A percentile compares a stretch with the other conserved stretches of the same genome.
Evolutionary conservation across 2,113 vertebrate species (phyloP).

Genomic region (Myodes glareolus): DNA sequence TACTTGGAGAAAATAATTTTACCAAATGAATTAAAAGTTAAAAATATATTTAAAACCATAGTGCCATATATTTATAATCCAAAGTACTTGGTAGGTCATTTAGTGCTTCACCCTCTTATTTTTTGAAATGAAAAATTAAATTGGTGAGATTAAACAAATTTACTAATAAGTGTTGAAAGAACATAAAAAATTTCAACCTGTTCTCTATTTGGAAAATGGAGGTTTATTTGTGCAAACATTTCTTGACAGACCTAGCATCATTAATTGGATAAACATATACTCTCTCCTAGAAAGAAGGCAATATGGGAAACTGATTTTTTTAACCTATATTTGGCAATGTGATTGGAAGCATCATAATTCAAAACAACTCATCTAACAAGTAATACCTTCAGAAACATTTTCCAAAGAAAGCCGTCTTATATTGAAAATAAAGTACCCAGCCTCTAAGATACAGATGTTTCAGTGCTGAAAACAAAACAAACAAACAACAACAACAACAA

Average conservation of each 20-base stretch:
- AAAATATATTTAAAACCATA: background rate
- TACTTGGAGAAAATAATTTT: background rate
- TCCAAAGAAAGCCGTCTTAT: background rate
- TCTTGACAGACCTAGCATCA: background rate
- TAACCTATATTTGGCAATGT: slow-evolving; percentile 7
- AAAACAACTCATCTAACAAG: background rate
- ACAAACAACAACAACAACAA: no score
- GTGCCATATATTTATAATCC: background rate
- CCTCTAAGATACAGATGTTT: background rate
- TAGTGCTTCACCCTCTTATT: background rate
- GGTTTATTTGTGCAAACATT: background rate
- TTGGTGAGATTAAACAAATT: background rate
- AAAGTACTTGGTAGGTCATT: background rate
- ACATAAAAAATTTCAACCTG: background rate
- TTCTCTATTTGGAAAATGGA: background rate
- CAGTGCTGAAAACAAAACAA: background rate
- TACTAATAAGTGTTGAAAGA: background rate
- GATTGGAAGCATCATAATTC: background rate
- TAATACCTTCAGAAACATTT: background rate
- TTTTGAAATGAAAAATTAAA: background rate
- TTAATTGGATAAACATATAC: background rate
- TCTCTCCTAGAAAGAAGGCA: background rate
- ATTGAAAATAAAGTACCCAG: background rate
- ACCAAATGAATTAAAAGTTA: background rate
- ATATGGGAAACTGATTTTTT: background rate